Evolutionary conservation across 2,797 vertebrate genomes (phyloP).

Genomic region (Anguilla megastoma): DNA sequence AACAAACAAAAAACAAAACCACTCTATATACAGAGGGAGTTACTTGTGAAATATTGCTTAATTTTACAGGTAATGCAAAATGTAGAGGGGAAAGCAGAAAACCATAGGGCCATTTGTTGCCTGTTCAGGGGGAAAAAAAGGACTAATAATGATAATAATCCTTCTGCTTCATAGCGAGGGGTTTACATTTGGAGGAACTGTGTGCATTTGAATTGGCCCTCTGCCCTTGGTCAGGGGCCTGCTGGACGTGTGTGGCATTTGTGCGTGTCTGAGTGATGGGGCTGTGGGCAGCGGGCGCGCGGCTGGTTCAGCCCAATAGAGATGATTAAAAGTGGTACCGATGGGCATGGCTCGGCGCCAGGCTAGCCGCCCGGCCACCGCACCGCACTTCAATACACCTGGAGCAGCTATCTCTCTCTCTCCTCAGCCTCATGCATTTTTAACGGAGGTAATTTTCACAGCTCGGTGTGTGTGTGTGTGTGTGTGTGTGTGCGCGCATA

Average conservation of each 20-base stretch:
- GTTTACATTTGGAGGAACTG: conserved; percentile 28
- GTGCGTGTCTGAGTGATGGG: conserved; percentile 41
- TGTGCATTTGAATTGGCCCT: conserved; percentile 9
- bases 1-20: neutral
- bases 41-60: conserved; percentile 33
- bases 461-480: conserved; percentile 50
- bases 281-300: conserved; percentile 38
- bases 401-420: conserved; percentile 53
- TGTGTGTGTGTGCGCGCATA: conserved; percentile 6
- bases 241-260: conserved; percentile 23
- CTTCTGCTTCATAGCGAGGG: neutral
- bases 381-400: conserved; percentile 73
- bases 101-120: conserved; percentile 19
- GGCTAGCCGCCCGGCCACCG: conserved; percentile 59
- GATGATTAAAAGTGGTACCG: conserved; percentile 56
- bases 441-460: conserved; percentile 74
- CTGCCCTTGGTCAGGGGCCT: conserved; percentile 6
- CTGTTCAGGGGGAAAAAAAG: neutral
- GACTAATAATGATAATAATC: neutral
- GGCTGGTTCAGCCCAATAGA: conserved; percentile 50
- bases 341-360: conserved; percentile 46
- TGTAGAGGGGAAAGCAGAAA: neutral
- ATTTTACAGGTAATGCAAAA: conserved; percentile 25
- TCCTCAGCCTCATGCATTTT: conserved; percentile 73
- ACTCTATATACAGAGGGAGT: neutral